Evolutionary conservation across 2,888 invertebrate genomes (phyloP).

Genomic region (Adineta ricciae): DNA sequence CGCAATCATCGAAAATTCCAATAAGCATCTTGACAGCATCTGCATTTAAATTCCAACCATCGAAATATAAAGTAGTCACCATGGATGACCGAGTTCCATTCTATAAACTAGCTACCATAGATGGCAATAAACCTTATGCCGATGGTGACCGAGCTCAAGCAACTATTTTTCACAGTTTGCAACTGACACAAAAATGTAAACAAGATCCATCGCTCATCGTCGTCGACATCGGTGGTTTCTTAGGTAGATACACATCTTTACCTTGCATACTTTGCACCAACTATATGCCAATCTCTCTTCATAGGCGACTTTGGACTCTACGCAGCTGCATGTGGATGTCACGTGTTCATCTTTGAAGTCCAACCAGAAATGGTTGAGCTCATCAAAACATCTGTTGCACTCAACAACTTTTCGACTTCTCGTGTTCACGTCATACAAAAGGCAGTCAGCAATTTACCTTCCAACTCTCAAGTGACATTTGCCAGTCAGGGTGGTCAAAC

Average conservation of each 20-base stretch:
- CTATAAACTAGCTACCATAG: not conserved
- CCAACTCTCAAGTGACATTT: not conserved
- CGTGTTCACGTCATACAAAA: not conserved
- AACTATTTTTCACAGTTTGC: not conserved
- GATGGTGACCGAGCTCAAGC: constrained; percentile 5
- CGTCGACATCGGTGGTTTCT: not conserved
- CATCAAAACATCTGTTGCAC: not conserved
- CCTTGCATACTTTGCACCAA: not conserved
- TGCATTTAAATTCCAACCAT: no score
- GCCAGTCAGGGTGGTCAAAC: not conserved
- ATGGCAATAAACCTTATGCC: not conserved
- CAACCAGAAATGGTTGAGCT: not conserved
- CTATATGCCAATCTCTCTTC: not conserved
- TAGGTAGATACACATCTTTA: not conserved
- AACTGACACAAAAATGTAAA: not conserved
- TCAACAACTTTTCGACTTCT: not conserved
- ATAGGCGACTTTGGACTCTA: not conserved
- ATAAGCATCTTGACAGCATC: no score
- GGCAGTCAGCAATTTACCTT: not conserved
- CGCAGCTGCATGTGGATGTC: not conserved
- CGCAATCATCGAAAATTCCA: no score
- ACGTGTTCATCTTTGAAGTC: not conserved
- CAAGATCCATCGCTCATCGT: not conserved
- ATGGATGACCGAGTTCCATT: not conserved
- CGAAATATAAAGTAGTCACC: no score